Conservation (phyloP, 2,113 vertebrate species). For the Urocynchramus pylzowi region DNA sequence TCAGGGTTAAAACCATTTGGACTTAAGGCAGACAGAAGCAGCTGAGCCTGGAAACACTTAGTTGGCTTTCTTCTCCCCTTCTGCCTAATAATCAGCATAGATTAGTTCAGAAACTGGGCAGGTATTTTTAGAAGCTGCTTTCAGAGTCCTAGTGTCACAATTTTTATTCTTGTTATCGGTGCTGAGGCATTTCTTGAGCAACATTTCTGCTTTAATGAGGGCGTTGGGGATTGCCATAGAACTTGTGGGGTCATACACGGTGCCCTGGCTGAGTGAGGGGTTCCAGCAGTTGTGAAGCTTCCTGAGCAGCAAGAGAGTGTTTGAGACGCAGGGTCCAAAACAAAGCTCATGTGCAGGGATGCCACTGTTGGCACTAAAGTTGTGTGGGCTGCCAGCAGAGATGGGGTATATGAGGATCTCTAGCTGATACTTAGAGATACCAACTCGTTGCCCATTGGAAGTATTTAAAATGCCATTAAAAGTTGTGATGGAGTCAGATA, state of each 20-base stretch:
- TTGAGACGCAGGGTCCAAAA: background rate
- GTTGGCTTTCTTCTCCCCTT: background rate
- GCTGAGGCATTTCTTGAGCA: background rate
- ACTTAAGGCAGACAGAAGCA: background rate
- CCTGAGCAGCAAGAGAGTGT: rapidly evolving
- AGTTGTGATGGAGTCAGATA: background rate
- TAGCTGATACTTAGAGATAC: background rate
- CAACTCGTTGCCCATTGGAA: background rate
- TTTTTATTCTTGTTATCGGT: background rate
- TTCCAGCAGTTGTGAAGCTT: background rate
- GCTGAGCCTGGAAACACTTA: background rate
- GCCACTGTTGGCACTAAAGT: background rate
- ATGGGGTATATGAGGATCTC: rapidly evolving
- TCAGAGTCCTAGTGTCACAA: background rate
- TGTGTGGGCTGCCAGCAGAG: background rate
- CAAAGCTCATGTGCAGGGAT: rapidly evolving
- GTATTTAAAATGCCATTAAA: background rate
- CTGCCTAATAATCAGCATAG: background rate
- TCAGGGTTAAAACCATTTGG: background rate
- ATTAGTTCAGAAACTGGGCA: background rate
- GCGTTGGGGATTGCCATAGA: rapidly evolving
- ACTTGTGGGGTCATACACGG: rapidly evolving
- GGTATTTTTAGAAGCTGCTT: conserved; percentile 28
- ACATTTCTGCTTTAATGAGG: background rate
- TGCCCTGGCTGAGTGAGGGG: background rate